Evolutionary conservation across 1,140 invertebrate species (phyloP).

Genomic region (Heterodera carotae): DNA sequence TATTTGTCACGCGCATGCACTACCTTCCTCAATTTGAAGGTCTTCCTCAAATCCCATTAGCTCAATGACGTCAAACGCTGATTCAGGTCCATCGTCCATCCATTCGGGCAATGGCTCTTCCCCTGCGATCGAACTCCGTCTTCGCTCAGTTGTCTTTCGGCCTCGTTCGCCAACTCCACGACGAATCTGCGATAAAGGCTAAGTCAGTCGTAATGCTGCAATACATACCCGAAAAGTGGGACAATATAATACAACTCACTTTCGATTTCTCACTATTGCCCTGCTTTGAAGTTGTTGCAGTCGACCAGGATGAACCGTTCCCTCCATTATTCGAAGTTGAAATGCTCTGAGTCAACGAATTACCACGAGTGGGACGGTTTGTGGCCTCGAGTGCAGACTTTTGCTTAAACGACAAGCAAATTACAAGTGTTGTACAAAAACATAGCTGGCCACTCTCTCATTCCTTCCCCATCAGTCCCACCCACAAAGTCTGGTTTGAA

Average conservation of each 20-base stretch:
- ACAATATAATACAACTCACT: too few relatives aligned
- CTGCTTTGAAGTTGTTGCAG: slow-evolving; percentile 15
- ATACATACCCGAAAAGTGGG: too few relatives aligned
- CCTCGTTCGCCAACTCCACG: slow-evolving; percentile 5
- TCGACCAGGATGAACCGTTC: slow-evolving; percentile 6
- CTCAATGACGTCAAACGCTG: slow-evolving; percentile 41
- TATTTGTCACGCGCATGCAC: too few relatives aligned
- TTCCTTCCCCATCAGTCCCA: background rate
- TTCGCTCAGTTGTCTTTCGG: slow-evolving; percentile 7
- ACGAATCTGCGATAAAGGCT: slow-evolving; percentile 10
- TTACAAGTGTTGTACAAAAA: too few relatives aligned
- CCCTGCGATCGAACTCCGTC: slow-evolving; percentile 14
- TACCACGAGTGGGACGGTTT: slow-evolving; percentile 13
- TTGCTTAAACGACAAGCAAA: slow-evolving; percentile 6
- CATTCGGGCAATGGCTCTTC: slow-evolving; percentile 37
- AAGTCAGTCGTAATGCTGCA: too few relatives aligned
- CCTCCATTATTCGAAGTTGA: background rate
- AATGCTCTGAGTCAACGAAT: slow-evolving; percentile 6
- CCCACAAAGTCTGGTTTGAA: slow-evolving; percentile 27
- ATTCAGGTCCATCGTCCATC: slow-evolving; percentile 43
- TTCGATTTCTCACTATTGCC: slow-evolving; percentile 8
- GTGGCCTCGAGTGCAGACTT: slow-evolving; percentile 25
- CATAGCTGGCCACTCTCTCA: background rate
- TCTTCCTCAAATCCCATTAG: slow-evolving; percentile 43
- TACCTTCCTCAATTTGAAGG: slow-evolving; percentile 5